phyloP scores from a whole-genome alignment of 2,888 invertebrate genomes.

The Platycheirus rosarum region DNA sequence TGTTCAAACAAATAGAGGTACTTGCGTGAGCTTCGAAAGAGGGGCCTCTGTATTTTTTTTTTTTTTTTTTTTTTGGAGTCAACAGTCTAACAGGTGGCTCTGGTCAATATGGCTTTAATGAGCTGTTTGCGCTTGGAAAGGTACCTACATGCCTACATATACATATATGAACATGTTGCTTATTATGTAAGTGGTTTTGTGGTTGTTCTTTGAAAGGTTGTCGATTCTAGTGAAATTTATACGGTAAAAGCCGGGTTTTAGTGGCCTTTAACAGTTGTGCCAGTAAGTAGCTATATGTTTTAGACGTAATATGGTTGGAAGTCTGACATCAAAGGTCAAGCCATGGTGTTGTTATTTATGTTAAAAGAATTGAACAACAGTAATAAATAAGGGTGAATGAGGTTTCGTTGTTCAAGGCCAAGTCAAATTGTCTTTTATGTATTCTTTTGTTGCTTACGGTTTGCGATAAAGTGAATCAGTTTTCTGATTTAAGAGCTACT shows the following conservation, averaged over 20 bases:
- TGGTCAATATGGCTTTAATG: constrained; percentile 37
- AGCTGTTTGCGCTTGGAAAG: constrained; percentile 35
- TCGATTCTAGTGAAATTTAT: constrained; percentile 58
- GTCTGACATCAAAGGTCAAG: constrained; percentile 31
- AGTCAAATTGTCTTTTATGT: too few species aligned
- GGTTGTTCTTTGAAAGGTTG: constrained; percentile 47
- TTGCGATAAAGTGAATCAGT: too few species aligned
- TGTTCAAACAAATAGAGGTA: constrained; percentile 16
- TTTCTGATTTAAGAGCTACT: too few species aligned
- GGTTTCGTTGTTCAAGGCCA: constrained; percentile 15
- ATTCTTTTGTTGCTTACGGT: too few species aligned
- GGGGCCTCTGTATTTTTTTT: constrained; percentile 13
- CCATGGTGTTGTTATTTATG: not conserved
- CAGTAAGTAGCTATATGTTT: constrained; percentile 15
- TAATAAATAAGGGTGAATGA: not conserved
- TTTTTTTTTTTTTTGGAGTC: constrained; percentile 16
- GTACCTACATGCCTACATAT: not conserved
- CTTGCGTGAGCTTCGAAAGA: constrained; percentile 55
- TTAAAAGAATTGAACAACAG: not conserved
- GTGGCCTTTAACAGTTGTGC: constrained; percentile 42
- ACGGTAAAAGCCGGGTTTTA: constrained; percentile 40
- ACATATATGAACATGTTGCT: constrained; percentile 5
- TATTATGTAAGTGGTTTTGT: constrained; percentile 55
- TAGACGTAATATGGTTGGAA: not conserved
- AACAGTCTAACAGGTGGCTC: constrained; percentile 56